These are phyloP conservation scores for Solen grandis DNA, from an alignment of 1,140 invertebrate genomes.

Conservation along the genomic window DNA sequence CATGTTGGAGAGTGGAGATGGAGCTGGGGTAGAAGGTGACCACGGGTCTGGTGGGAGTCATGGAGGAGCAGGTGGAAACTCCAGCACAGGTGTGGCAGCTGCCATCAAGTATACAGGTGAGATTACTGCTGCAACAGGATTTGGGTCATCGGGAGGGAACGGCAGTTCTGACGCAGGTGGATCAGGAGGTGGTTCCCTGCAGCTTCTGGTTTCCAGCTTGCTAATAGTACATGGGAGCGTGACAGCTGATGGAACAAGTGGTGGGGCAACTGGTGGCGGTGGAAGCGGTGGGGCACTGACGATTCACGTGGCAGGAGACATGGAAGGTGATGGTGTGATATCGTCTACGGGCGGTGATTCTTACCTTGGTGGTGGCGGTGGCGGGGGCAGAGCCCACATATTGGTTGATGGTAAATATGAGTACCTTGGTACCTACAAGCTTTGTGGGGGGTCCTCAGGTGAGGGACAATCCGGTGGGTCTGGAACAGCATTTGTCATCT, in stretches of 20 bases:
- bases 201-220: slow-evolving; percentile 34
- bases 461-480: slow-evolving; percentile 64
- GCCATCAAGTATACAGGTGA: slow-evolving; percentile 47
- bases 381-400: slow-evolving; percentile 66
- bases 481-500: slow-evolving; percentile 67
- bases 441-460: slow-evolving; percentile 63
- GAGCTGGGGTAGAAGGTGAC: slow-evolving; percentile 52
- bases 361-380: slow-evolving; percentile 62
- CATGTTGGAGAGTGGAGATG: slow-evolving; percentile 39
- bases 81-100: slow-evolving; percentile 35
- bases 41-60: slow-evolving; percentile 63
- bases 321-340: slow-evolving; percentile 63
- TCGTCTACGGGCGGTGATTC: slow-evolving; percentile 57
- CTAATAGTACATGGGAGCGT: slow-evolving; percentile 65
- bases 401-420: slow-evolving; percentile 58
- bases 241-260: slow-evolving; percentile 60
- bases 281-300: slow-evolving; percentile 66
- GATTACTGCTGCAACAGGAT: slow-evolving; percentile 55
- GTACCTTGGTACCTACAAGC: slow-evolving; percentile 61
- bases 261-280: slow-evolving; percentile 61
- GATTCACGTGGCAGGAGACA: slow-evolving; percentile 53
- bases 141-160: slow-evolving; percentile 71
- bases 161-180: slow-evolving; percentile 31
- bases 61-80: slow-evolving; percentile 67
- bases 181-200: slow-evolving; percentile 65